phyloP scores from a whole-genome alignment of 2,888 invertebrate genomes.

The Diaphora mendica region DNA sequence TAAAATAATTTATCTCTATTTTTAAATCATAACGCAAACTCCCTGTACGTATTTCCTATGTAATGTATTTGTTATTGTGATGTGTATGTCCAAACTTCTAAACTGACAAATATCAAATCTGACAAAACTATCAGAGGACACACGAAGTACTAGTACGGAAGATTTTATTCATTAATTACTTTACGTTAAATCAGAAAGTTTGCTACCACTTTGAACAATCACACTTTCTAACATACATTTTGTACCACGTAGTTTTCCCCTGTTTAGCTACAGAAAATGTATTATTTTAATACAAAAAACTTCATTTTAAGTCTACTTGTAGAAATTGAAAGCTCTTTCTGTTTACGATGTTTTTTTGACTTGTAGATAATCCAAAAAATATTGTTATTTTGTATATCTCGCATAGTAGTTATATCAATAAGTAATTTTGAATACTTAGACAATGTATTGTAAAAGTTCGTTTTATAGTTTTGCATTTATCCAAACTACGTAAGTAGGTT shows the following conservation, averaged over 20 bases:
- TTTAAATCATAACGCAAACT: not conserved
- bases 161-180: not conserved
- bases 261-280: not conserved
- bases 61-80: not conserved
- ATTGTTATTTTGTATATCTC: slow-evolving; percentile 23
- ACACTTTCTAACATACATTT: not conserved
- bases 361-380: slow-evolving; percentile 27
- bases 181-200: not conserved
- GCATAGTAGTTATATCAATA: slow-evolving; percentile 27
- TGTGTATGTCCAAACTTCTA: not conserved
- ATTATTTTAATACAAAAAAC: not conserved
- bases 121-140: not conserved
- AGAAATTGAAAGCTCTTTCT: slow-evolving; percentile 18
- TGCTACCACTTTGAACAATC: not conserved
- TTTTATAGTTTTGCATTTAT: slow-evolving; percentile 47
- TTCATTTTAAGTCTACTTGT: slow-evolving; percentile 4
- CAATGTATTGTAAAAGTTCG: slow-evolving; percentile 21
- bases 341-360: slow-evolving; percentile 15
- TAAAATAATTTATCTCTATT: not conserved
- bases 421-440: slow-evolving; percentile 23
- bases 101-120: not conserved
- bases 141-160: not conserved
- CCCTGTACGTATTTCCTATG: not conserved
- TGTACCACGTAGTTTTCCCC: not conserved
- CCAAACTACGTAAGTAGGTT: slow-evolving; percentile 21